Evolutionary conservation across 2,797 vertebrate genomes (phyloP), one percentile per base, ranked within the genome.

Genomic region (Nyctalus aviator): DNA sequence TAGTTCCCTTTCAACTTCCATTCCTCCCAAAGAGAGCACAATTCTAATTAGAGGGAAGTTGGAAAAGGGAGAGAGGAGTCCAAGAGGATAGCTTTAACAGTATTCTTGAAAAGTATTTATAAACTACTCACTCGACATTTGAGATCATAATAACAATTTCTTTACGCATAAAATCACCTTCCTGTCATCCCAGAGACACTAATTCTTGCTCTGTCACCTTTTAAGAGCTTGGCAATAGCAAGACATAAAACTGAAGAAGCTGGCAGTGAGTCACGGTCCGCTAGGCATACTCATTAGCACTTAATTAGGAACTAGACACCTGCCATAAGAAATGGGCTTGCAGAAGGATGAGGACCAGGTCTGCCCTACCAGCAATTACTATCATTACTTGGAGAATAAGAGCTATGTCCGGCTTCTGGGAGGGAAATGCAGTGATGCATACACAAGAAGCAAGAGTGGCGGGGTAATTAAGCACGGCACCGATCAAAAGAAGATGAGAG

Each of bases 301-400:
- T 98, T 98, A 98, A 98, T 98, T 98, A 98, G 98, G 97, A 98
- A 97, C 77, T 94, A 97, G 98, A 98, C 97, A 98, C 97, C 97
- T 98, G 98, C 97, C 98, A 94, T 97, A 97, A 98, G 98, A 98
- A 98, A 97, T 92, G 88, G 94, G 96, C 84, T 96, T 55, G 75
- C 92, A 98, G 96, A 97, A 97, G 96, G 96, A 96, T 97, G 96
- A 98, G 97, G 96, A 98, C 95, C 97, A 97, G 91, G 96, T 97
- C 97, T 97, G 96, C 94, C 96, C 96, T 94, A 96, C 92, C 94
- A 97, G 96, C 97, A 98, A 98, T 98, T 98, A 98, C 93, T 96
- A 98, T 97, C 96, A 97, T 96, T 94, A 97, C 93, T 96, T 92
- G 86, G 84, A 95, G 92, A 97, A 85, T 86, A 96, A 97, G 75